phyloP scores from a whole-genome alignment of 92 coral and sea anemone genomes.

The Parazoanthus atlanticus region DNA sequence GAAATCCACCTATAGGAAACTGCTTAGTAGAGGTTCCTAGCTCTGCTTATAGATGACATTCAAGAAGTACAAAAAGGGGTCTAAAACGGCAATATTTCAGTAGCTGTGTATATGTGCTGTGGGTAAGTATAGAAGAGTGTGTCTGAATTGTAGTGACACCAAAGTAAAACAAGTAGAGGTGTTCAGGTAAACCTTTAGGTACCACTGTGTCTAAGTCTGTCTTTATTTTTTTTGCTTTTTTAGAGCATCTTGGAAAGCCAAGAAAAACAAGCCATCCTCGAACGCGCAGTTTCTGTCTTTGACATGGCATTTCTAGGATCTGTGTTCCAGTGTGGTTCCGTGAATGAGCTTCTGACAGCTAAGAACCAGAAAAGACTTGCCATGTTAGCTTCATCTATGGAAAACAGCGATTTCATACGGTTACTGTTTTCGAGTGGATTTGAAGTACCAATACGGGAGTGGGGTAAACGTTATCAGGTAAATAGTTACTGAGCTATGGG shows the following conservation, averaged over 20 bases:
- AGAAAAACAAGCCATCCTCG: neutral
- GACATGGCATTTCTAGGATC: neutral
- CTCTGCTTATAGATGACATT: too few relatives aligned
- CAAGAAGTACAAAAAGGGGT: too few relatives aligned
- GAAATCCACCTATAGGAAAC: too few relatives aligned
- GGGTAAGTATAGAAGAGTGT: too few relatives aligned
- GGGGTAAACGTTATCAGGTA: conserved; percentile 2
- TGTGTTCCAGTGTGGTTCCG: neutral
- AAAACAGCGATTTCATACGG: neutral
- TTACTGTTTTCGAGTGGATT: conserved; percentile 13
- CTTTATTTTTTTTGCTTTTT: neutral
- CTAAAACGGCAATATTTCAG: too few relatives aligned
- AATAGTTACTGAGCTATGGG: too few relatives aligned
- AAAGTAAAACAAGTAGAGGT: too few relatives aligned
- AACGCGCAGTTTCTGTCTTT: neutral
- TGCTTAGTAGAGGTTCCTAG: too few relatives aligned
- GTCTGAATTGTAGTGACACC: too few relatives aligned
- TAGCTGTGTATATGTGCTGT: too few relatives aligned
- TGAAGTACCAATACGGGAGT: neutral
- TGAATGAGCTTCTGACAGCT: conserved; percentile 1
- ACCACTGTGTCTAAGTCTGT: neutral
- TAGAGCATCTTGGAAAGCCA: neutral
- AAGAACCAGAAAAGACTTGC: neutral
- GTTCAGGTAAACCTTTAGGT: too few relatives aligned
- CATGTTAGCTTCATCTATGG: neutral